A percentile compares a stretch with the other conserved stretches of the same genome.
phyloP scores from a whole-genome alignment of 2,797 vertebrate genomes.

The Onychomys arenicola region DNA sequence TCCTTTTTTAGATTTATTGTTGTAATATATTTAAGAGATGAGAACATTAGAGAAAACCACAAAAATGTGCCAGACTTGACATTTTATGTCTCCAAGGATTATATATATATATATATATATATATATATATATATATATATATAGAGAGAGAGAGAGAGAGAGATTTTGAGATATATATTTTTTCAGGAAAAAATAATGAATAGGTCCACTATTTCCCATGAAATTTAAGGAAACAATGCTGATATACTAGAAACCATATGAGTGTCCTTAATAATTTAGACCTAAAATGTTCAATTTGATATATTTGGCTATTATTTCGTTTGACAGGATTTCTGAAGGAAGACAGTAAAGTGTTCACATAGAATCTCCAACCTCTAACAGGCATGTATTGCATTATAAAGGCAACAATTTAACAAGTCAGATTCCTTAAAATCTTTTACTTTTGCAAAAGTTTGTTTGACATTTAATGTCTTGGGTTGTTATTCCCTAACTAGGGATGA shows the following conservation, averaged over 20 bases:
- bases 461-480: neutral
- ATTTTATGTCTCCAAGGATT: neutral
- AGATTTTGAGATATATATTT: neutral
- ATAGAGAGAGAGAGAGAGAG: too few species aligned
- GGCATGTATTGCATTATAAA: neutral
- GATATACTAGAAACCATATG: neutral
- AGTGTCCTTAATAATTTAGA: neutral
- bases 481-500: neutral
- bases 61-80: neutral
- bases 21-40: neutral
- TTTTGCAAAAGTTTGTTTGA: neutral
- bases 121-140: too few species aligned
- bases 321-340: neutral
- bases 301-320: neutral
- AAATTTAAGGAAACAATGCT: neutral
- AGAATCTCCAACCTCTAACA: neutral
- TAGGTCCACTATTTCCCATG: neutral
- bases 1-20: neutral
- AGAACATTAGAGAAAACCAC: rapidly evolving
- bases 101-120: too few species aligned
- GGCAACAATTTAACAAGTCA: neutral
- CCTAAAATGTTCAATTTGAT: neutral
- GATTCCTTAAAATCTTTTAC: neutral
- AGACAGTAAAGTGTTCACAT: neutral
- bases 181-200: neutral